These are phyloP conservation scores for Microtus obscurus DNA, from an alignment of 2,797 vertebrate genomes.

Conservation along the genomic window DNA sequence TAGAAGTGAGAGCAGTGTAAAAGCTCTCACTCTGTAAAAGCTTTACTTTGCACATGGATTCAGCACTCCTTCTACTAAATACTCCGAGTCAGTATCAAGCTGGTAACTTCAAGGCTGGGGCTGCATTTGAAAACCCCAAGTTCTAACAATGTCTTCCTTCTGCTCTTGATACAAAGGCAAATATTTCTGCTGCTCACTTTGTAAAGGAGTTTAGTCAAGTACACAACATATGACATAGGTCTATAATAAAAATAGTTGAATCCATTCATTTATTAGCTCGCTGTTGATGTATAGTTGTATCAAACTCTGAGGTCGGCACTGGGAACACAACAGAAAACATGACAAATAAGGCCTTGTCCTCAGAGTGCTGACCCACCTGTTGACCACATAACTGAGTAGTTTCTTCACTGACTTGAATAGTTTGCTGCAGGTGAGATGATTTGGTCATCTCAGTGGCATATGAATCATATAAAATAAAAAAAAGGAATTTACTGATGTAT, in stretches of 20 bases:
- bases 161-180: not conserved
- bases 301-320: not conserved
- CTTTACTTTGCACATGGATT: too few species aligned
- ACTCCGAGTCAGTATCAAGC: not conserved
- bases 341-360: not conserved
- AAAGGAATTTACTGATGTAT: not conserved
- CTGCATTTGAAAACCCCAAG: not conserved
- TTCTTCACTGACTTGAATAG: not conserved
- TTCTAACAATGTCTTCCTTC: not conserved
- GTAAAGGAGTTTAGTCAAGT: not conserved
- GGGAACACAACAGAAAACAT: not conserved
- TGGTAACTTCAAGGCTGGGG: not conserved
- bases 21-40: too few species aligned
- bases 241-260: not conserved
- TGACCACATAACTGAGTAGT: not conserved
- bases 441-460: not conserved
- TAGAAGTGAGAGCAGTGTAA: too few species aligned
- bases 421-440: not conserved
- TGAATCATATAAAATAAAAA: not conserved
- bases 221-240: not conserved
- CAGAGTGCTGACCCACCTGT: not conserved
- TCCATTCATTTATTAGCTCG: not conserved
- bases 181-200: conserved; percentile 15
- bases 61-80: not conserved
- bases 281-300: not conserved